Base-by-base conservation (phyloP, 2,113 vertebrate species). In the Emydocephalus ijimae region DNA sequence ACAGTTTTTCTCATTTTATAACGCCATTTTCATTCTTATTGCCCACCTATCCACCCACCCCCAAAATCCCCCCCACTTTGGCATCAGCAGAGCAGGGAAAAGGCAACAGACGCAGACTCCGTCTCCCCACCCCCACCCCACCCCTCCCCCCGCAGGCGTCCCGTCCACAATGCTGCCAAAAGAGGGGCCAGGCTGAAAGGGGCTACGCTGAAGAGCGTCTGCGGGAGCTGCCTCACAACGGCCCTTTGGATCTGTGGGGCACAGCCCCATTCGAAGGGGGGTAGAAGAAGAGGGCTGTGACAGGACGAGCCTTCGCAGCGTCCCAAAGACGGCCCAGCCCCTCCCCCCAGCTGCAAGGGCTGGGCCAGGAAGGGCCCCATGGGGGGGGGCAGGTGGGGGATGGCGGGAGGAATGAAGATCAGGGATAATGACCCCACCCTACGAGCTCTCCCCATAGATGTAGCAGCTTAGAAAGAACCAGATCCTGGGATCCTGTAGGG, bases 211-310 rank as follows among this genome's bases (percentile, higher is more conserved):
- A 69, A 69, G 64, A 39, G 34, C 6, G 7, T 39, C 18, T 20
- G 1, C 5, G 0, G 69, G 18, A 43, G 69, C 3, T 1, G 21
- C 69, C 34, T 8, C 39, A 3, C 3, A 6, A 21, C 0, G 6
- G n/a, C 64, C n/a, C n/a, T 20, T 34, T 7, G n/a, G 69, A 34
- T 18, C 29, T n/a, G 5, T 3, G 69, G 69, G 69, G 64, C 59
- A 64, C 0, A 10, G 61, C 26, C 29, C 14, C 10, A 12, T 14
- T n/a, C 4, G 4, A n/a, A n/a, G 11, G 61, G 12, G 12, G 61
- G 26, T 29, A 3, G 2, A 5, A 64, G 61, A 26, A 64, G 26
- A n/a, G 61, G 26, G 61, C 11, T 2, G 61, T 5, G 59, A 26
- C 1, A 29, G 59, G 24, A 10, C 1, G 26, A 64, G 61, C 29